Conservation (phyloP, 1,140 invertebrate species). For the Papilio polyxenes region DNA sequence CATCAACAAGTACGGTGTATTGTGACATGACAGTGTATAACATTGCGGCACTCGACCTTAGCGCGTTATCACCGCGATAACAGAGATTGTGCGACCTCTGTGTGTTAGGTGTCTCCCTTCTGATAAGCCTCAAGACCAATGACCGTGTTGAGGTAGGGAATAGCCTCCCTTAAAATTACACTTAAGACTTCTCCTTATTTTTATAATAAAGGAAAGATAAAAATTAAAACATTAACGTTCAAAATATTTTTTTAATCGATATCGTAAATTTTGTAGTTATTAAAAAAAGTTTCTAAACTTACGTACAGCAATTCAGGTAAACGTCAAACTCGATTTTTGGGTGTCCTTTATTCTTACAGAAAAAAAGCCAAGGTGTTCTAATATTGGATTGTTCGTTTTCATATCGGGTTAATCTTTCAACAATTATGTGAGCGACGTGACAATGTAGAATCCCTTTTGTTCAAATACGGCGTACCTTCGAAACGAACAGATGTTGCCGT, state of each 20-base stretch:
- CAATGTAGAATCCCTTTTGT: conserved; percentile 62
- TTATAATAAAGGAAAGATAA: too few species aligned
- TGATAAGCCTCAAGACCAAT: conserved; percentile 33
- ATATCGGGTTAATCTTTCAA: conserved; percentile 78
- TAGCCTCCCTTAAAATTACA: background rate
- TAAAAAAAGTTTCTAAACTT: background rate
- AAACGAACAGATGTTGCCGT: conserved; percentile 70
- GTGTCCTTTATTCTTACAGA: conserved; percentile 47
- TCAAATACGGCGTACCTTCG: conserved; percentile 56
- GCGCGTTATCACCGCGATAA: conserved; percentile 23
- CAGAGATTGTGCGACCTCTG: conserved; percentile 36
- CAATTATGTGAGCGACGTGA: conserved; percentile 67
- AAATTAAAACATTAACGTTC: background rate
- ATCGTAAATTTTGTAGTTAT: too few species aligned
- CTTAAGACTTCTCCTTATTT: background rate
- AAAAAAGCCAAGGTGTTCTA: conserved; percentile 74
- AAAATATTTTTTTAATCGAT: background rate
- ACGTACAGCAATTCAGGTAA: background rate
- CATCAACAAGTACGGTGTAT: background rate
- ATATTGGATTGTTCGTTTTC: conserved; percentile 58
- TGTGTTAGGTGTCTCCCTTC: conserved; percentile 15
- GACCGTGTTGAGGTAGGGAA: conserved; percentile 39
- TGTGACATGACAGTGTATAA: conserved; percentile 25
- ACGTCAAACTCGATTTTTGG: conserved; percentile 11
- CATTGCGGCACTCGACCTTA: conserved; percentile 32